These are phyloP conservation scores for Apamea sordens DNA, from an alignment of 2,888 invertebrate species.

Conservation along the genomic window DNA sequence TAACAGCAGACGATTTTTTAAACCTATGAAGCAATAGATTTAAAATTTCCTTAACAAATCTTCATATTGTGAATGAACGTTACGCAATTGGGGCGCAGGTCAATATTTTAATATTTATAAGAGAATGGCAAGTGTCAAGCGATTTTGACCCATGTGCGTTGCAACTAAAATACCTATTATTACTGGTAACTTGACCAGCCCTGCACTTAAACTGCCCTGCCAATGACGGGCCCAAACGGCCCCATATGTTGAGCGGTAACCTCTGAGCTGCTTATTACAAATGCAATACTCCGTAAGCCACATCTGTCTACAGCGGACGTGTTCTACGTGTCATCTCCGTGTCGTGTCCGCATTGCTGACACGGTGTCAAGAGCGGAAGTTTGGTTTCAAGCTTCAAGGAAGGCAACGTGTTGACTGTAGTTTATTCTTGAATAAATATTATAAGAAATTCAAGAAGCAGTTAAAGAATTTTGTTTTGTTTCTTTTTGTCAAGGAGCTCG, in stretches of 20 bases:
- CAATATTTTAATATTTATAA: slow-evolving; percentile 3
- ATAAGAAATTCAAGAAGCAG: neutral
- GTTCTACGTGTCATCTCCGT: slow-evolving; percentile 4
- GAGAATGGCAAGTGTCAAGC: neutral
- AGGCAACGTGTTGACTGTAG: slow-evolving; percentile 12
- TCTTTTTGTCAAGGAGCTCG: too few species aligned
- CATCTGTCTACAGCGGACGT: slow-evolving; percentile 34
- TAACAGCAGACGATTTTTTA: neutral
- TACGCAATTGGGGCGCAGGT: neutral
- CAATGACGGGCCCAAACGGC: neutral
- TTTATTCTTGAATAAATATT: slow-evolving; percentile 2
- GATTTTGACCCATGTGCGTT: neutral
- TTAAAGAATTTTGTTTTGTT: neutral
- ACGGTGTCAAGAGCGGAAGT: slow-evolving; percentile 14
- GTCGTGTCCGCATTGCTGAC: slow-evolving; percentile 17
- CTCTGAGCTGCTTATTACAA: slow-evolving; percentile 13
- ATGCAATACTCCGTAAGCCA: slow-evolving; percentile 26
- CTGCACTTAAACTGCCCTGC: too few species aligned
- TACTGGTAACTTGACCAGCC: neutral
- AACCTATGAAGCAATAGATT: neutral
- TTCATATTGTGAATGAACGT: neutral
- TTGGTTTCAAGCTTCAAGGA: slow-evolving; percentile 19
- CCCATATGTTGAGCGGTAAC: neutral
- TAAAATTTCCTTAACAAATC: neutral
- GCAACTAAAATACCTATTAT: neutral